Evolutionary conservation across 2,888 invertebrate genomes (phyloP).

Genomic region (Acheta domesticus): DNA sequence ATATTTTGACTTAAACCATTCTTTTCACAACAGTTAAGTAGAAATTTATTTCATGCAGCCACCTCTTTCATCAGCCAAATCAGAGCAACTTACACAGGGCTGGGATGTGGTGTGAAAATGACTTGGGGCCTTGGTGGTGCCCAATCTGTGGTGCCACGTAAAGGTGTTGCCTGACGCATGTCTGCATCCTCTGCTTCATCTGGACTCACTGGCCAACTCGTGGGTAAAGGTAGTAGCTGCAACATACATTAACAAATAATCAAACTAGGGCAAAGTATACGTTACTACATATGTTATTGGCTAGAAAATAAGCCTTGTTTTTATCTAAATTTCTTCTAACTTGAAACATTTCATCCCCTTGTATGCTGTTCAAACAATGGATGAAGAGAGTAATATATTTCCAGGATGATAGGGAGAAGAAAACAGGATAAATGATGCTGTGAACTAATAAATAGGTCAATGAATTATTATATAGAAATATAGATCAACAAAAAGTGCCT

Average conservation of each 20-base stretch:
- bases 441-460: too few species aligned
- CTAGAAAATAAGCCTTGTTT: too few species aligned
- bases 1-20: neutral
- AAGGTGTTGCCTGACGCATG: slow-evolving; percentile 48
- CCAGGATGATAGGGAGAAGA: too few species aligned
- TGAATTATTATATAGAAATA: too few species aligned
- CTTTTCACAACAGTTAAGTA: neutral
- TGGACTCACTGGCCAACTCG: slow-evolving; percentile 64
- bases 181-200: slow-evolving; percentile 57
- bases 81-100: slow-evolving; percentile 58
- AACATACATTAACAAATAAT: slow-evolving; percentile 32
- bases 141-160: slow-evolving; percentile 77
- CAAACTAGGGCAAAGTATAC: too few species aligned
- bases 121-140: slow-evolving; percentile 81
- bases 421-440: too few species aligned
- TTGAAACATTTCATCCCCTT: too few species aligned
- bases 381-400: too few species aligned
- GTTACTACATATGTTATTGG: too few species aligned
- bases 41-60: neutral
- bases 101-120: slow-evolving; percentile 72
- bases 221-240: slow-evolving; percentile 69
- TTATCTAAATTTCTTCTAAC: too few species aligned
- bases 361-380: too few species aligned
- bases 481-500: too few species aligned
- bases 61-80: neutral